These are phyloP conservation scores for Trichechus manatus DNA, from an alignment of 2,113 vertebrate genomes.

Conservation along the genomic window DNA sequence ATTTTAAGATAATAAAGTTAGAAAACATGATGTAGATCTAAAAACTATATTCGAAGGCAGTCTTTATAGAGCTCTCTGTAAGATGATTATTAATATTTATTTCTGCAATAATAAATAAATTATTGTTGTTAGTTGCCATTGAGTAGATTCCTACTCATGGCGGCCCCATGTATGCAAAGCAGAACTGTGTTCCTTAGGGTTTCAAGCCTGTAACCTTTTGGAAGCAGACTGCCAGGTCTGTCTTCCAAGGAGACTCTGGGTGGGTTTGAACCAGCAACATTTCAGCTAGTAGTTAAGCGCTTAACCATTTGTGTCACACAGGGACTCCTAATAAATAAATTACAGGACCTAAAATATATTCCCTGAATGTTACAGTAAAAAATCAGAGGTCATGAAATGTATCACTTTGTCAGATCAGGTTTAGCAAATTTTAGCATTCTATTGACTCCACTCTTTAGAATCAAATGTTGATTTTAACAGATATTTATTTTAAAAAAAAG, in stretches of 20 bases:
- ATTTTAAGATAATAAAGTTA: constrained; percentile 45
- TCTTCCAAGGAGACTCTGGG: not conserved
- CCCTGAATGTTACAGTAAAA: not conserved
- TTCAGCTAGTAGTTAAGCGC: not conserved
- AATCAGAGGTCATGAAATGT: not conserved
- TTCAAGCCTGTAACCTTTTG: not conserved
- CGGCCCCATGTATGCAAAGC: not conserved
- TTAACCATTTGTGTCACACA: not conserved
- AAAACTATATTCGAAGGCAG: not conserved
- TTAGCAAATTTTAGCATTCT: not conserved
- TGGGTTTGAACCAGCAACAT: not conserved
- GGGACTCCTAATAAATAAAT: not conserved
- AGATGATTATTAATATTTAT: constrained; percentile 17
- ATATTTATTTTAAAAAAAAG: constrained; percentile 34
- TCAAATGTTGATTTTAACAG: constrained; percentile 27
- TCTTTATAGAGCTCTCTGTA: not conserved
- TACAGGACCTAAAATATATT: constrained; percentile 39
- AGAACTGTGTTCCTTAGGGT: not conserved
- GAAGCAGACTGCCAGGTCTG: not conserved
- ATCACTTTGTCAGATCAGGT: not conserved
- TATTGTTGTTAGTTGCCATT: not conserved
- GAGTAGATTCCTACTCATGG: not conserved
- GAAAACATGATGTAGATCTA: constrained; percentile 8
- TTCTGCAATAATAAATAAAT: not conserved
- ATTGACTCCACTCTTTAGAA: not conserved